Percentiles rank a stretch among this genome's conserved stretches.
These are phyloP conservation scores for Torymus auratus DNA, from an alignment of 2,888 invertebrate species.

Conservation along the genomic window DNA sequence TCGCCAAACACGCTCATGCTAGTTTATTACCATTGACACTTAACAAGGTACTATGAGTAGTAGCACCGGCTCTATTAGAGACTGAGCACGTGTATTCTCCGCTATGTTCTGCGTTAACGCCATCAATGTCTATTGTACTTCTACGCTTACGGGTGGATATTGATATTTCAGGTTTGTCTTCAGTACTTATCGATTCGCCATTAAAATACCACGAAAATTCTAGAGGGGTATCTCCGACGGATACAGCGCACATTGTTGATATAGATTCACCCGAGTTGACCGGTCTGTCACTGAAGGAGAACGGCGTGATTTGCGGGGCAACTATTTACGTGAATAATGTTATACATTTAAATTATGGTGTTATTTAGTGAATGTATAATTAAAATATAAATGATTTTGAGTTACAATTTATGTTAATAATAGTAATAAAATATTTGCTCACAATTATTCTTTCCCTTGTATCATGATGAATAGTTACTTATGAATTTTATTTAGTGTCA, in stretches of 20 bases:
- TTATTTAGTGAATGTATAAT: too few species aligned
- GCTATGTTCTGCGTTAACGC: constrained; percentile 77
- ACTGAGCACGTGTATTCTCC: constrained; percentile 79
- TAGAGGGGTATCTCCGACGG: constrained; percentile 86
- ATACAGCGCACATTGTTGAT: constrained; percentile 83
- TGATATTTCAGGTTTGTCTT: constrained; percentile 75
- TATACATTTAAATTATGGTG: too few species aligned
- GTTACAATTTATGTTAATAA: too few species aligned
- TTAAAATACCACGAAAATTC: constrained; percentile 87
- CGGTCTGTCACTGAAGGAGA: constrained; percentile 83
- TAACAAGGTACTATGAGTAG: constrained; percentile 76
- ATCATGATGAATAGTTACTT: too few species aligned
- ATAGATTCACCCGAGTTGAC: constrained; percentile 84
- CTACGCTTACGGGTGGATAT: constrained; percentile 78
- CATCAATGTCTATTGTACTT: constrained; percentile 79
- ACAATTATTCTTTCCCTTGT: too few species aligned
- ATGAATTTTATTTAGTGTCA: too few species aligned
- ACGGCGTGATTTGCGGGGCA: constrained; percentile 85
- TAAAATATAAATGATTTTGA: too few species aligned
- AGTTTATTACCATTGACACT: constrained; percentile 75
- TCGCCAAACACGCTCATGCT: too few species aligned
- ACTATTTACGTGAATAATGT: constrained; percentile 77
- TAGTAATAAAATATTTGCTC: too few species aligned
- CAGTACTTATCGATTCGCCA: constrained; percentile 78
- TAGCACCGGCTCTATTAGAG: constrained; percentile 78